Evolutionary conservation across 2,113 vertebrate species (phyloP), one percentile per base, ranked within the genome.

Genomic region (Burhinus bistriatus): DNA sequence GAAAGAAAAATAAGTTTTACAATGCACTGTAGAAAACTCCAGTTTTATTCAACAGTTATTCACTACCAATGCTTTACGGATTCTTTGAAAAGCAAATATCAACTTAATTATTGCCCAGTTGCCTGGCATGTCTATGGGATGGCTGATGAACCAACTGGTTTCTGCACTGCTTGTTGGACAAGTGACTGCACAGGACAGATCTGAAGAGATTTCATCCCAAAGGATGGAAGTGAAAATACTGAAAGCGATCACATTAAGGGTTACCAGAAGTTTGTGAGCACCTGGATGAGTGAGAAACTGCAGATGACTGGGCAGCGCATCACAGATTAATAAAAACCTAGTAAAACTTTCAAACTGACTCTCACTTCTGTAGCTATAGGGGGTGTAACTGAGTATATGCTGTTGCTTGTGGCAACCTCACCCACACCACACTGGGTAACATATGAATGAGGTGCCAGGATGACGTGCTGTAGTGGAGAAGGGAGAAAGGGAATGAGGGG

Each of bases 311-410:
- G 34, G 84, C 89, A 81, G 89, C 96, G 51, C 94, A 95, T 97
- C 97, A 97, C 62, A 66, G 29, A 49, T 92, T 97, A 97, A 97
- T 95, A 97, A 98, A 97, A 97, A 85, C 93, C 84, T 66, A 36
- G 47, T n/a, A 71, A 78, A 94, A 94, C 82, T 95, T 93, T 80
- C 93, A 76, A 83, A 87, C 82, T 89, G 95, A 96, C 93, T 97
- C 87, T 93, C 26, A 69, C 66, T 78, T 71, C 61, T 69, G 86
- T 44, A 72, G 51, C 87, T 81, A 68, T 57, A 76, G 59, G 55
- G 52, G 81, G 92, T 83, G 87, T 91, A 90, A 92, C 59, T 62
- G 27, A 14, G 25, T 78, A 83, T 95, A 88, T 97, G 91, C 91
- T 87, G 95, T 97, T 96, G 90, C 94, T 94, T 49, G 81, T 12